phyloP scores from a whole-genome alignment of 2,113 vertebrate genomes.

The Bujurquina vittata region DNA sequence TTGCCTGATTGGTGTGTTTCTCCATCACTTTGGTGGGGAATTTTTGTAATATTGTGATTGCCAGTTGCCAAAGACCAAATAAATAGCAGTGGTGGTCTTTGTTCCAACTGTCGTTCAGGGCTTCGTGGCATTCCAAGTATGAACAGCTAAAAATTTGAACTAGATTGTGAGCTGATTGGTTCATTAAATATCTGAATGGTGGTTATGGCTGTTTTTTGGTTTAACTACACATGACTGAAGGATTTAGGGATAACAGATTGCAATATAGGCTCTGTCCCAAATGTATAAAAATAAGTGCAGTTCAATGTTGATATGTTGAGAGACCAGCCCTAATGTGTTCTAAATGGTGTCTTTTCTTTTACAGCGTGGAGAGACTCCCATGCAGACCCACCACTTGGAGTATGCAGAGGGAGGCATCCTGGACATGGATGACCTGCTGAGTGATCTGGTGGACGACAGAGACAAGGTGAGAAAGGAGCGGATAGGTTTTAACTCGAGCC shows the following conservation, averaged over 20 bases:
- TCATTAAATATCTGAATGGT: not conserved
- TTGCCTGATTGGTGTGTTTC: not conserved
- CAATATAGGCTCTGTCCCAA: not conserved
- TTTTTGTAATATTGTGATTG: not conserved
- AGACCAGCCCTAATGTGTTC: not conserved
- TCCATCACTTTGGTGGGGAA: not conserved
- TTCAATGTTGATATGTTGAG: not conserved
- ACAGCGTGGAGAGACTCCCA: conserved; percentile 82
- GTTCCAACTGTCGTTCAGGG: not conserved
- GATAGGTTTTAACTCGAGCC: not conserved
- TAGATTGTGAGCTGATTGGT: not conserved
- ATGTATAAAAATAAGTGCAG: not conserved
- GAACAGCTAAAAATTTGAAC: not conserved
- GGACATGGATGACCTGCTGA: conserved; percentile 91
- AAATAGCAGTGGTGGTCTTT: not conserved
- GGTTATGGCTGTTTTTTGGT: not conserved
- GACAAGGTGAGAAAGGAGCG: conserved; percentile 85
- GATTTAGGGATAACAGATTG: not conserved
- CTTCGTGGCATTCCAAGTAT: not conserved
- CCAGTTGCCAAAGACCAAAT: not conserved
- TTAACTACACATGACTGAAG: not conserved
- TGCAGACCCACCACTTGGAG: conserved; percentile 91
- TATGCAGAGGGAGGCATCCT: conserved; percentile 92
- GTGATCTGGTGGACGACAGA: conserved; percentile 93
- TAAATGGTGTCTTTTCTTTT: not conserved